Evolutionary conservation across 1,140 invertebrate genomes (phyloP).

Genomic region (Conopomorpha cramerella): DNA sequence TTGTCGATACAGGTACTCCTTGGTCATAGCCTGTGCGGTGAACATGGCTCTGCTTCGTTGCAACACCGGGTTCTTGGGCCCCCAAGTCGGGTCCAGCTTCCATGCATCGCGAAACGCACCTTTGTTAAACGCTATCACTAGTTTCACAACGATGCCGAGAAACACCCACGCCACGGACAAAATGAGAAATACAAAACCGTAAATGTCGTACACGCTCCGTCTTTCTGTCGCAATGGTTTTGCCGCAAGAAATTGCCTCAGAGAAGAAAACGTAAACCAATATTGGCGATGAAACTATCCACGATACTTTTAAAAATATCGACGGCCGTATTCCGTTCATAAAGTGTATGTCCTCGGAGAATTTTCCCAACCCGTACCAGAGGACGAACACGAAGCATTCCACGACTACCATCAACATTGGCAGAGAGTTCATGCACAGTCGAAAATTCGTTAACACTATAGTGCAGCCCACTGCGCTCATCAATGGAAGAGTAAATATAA

Average conservation of each 20-base stretch:
- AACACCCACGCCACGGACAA: too few relatives aligned
- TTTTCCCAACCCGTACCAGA: conserved; percentile 28
- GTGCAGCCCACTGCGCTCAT: conserved; percentile 15
- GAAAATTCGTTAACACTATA: conserved; percentile 11
- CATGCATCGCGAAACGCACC: conserved; percentile 12
- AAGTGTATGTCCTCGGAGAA: conserved; percentile 46
- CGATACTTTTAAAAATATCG: conserved; percentile 18
- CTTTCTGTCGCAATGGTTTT: too few relatives aligned
- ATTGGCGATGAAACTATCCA: conserved; percentile 19
- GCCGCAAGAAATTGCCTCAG: too few relatives aligned
- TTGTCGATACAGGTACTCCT: conserved; percentile 47
- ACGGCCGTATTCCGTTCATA: conserved; percentile 37
- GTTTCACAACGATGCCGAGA: conserved; percentile 10
- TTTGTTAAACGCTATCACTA: conserved; percentile 14
- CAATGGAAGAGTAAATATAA: conserved; percentile 27
- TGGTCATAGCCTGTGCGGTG: conserved; percentile 45
- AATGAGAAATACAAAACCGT: too few relatives aligned
- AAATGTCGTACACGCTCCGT: conserved; percentile 6
- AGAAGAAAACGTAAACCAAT: conserved; percentile 17
- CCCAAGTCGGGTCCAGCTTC: conserved; percentile 24
- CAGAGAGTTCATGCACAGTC: conserved; percentile 12
- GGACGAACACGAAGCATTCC: conserved; percentile 27
- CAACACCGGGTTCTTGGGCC: conserved; percentile 24
- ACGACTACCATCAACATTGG: conserved; percentile 17
- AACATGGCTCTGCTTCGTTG: conserved; percentile 42